Conservation (phyloP, 2,113 vertebrate species). For the Gracilinanus agilis region DNA sequence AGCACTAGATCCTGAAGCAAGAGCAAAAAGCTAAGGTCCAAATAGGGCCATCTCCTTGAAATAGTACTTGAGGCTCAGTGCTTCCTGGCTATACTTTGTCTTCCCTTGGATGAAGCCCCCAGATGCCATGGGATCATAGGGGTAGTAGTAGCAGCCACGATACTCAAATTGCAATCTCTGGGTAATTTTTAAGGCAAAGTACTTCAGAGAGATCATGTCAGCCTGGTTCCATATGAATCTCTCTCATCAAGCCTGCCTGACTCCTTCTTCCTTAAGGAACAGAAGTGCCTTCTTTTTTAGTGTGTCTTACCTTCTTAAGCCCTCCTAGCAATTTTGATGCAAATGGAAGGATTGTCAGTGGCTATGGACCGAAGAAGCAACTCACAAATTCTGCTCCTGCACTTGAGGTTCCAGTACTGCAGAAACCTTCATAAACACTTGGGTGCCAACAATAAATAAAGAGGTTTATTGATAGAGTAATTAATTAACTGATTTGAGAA, state of each 20-base stretch:
- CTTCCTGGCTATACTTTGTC: neutral
- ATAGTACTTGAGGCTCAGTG: constrained; percentile 80
- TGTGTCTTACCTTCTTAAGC: neutral
- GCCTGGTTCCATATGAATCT: neutral
- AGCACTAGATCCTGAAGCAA: constrained; percentile 81
- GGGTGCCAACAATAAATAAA: neutral
- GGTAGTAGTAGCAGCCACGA: neutral
- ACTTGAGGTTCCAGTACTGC: neutral
- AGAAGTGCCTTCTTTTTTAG: neutral
- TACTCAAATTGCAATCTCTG: neutral
- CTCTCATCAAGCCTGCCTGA: neutral
- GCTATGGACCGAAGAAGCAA: neutral
- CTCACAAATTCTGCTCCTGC: neutral
- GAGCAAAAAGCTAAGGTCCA: constrained; percentile 88
- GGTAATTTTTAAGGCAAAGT: neutral
- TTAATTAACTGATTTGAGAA: neutral
- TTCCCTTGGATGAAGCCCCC: neutral
- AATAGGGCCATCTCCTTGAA: constrained; percentile 92
- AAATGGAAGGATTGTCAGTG: neutral
- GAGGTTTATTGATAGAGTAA: neutral
- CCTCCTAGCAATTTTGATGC: neutral
- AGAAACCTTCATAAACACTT: neutral
- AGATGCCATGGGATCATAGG: neutral
- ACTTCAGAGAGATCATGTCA: neutral
- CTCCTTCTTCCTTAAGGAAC: neutral